These are phyloP conservation scores for Bovichtus diacanthus DNA, from an alignment of 2,797 vertebrate genomes.

Conservation along the genomic window DNA sequence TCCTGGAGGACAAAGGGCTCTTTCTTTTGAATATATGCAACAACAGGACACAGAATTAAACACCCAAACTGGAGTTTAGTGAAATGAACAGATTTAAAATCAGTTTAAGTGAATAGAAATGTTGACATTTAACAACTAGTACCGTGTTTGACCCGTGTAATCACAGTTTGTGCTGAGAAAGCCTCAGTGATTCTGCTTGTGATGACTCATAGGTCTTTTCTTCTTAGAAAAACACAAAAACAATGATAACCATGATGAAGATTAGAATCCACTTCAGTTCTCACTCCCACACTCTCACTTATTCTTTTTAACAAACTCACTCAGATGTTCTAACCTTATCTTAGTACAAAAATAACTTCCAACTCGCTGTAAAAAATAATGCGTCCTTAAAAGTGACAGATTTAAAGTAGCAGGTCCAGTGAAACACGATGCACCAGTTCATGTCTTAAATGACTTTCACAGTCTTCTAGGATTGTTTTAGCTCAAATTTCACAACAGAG, in stretches of 20 bases:
- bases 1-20: slow-evolving; percentile 21
- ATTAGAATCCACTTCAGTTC: slow-evolving; percentile 21
- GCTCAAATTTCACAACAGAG: background rate
- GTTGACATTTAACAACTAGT: background rate
- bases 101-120: background rate
- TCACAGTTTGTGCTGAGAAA: too few species aligned
- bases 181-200: too few species aligned
- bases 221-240: slow-evolving; percentile 7
- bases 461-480: background rate
- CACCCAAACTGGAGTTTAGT: slow-evolving; percentile 1
- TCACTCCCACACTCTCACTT: slow-evolving; percentile 28
- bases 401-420: background rate
- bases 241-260: slow-evolving; percentile 18
- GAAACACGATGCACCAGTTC: background rate
- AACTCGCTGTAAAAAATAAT: background rate
- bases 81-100: background rate
- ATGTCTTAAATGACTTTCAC: background rate
- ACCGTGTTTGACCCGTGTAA: too few species aligned
- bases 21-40: slow-evolving; percentile 24
- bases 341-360: slow-evolving; percentile 24
- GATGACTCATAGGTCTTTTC: slow-evolving; percentile 32
- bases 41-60: background rate
- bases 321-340: slow-evolving; percentile 24
- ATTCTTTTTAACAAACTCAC: slow-evolving; percentile 19
- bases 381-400: background rate